Evolutionary conservation across 2,888 invertebrate species (phyloP).

Genomic region (Iselma pallidipennis): DNA sequence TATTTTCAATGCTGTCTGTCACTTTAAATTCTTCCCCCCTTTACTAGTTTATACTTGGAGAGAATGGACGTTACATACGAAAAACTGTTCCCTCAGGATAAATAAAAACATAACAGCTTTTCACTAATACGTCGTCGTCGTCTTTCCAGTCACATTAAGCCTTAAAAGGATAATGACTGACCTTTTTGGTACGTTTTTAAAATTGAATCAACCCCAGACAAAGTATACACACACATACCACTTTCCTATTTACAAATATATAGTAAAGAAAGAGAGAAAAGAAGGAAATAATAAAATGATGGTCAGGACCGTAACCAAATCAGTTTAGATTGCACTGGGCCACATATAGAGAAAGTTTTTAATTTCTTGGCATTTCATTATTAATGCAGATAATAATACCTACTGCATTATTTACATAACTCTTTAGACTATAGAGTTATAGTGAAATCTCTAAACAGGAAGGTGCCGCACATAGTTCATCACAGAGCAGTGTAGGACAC

Average conservation of each 20-base stretch:
- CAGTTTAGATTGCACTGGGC: no score
- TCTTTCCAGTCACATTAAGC: constrained; percentile 23
- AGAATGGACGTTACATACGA: constrained; percentile 36
- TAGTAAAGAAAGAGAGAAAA: not conserved
- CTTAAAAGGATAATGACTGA: constrained; percentile 23
- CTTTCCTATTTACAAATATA: not conserved
- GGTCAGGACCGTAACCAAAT: no score
- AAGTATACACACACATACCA: not conserved
- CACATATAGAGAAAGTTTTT: no score
- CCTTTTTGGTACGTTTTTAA: constrained; percentile 15
- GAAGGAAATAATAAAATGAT: no score
- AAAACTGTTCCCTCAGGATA: constrained; percentile 42
- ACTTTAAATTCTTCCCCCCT: constrained; percentile 34
- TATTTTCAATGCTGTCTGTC: constrained; percentile 35
- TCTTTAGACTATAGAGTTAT: no score
- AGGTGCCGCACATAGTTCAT: no score
- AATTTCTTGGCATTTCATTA: no score
- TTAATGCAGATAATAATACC: no score
- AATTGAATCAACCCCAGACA: constrained; percentile 2
- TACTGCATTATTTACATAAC: no score
- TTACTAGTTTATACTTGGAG: constrained; percentile 27
- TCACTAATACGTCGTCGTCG: constrained; percentile 16
- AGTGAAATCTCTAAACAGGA: no score
- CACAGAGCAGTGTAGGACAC: no score
- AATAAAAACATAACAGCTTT: constrained; percentile 42